A percentile compares a stretch with the other conserved stretches of the same genome.
Evolutionary conservation across 2,888 invertebrate genomes (phyloP).

Genomic region (Hesperia comma): DNA sequence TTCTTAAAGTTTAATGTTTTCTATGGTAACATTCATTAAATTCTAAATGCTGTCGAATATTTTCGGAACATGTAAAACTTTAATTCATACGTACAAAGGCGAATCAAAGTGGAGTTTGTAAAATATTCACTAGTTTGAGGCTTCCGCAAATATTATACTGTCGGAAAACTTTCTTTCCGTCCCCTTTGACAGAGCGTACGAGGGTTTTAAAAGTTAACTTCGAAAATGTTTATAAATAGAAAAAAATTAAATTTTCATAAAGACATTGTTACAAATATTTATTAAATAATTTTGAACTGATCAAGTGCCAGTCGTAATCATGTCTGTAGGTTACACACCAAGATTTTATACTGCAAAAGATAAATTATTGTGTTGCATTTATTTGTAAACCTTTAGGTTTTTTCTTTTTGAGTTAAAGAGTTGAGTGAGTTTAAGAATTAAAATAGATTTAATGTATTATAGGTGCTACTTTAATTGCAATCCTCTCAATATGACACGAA

Average conservation of each 20-base stretch:
- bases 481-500: neutral
- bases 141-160: constrained; percentile 33
- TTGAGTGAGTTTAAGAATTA: no score
- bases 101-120: constrained; percentile 8
- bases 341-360: no score
- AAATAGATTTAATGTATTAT: no score
- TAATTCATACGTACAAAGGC: constrained; percentile 2
- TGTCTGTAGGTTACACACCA: no score
- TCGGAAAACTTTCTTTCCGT: constrained; percentile 20
- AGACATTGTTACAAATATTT: no score
- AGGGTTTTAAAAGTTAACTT: constrained; percentile 12
- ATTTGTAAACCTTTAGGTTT: no score
- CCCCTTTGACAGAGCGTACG: constrained; percentile 25
- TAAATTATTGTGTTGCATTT: no score
- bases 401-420: no score
- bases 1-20: neutral
- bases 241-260: neutral
- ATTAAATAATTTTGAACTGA: no score
- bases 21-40: neutral
- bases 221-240: constrained; percentile 1
- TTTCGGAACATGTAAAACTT: neutral
- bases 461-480: neutral
- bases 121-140: constrained; percentile 22
- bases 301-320: no score
- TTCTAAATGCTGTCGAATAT: neutral